Evolutionary conservation across 2,113 vertebrate species (phyloP).

Genomic region (Mustelus asterias): DNA sequence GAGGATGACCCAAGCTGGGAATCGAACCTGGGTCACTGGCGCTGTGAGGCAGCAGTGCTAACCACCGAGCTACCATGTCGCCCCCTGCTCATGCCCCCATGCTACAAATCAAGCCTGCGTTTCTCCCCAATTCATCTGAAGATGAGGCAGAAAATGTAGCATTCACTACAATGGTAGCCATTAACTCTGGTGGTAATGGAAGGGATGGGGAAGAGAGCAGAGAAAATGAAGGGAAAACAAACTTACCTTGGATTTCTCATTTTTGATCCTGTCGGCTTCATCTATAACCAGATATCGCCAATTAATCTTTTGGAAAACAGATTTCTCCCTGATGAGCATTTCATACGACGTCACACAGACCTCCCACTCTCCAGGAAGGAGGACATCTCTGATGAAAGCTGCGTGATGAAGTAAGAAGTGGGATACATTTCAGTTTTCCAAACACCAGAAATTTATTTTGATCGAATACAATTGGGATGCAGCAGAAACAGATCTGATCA

Average conservation of each 20-base stretch:
- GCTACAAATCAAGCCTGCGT: neutral
- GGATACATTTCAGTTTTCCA: neutral
- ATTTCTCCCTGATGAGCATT: conserved; percentile 97
- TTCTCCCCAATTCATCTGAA: neutral
- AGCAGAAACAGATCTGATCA: neutral
- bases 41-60: too few species aligned
- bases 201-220: too few species aligned
- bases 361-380: conserved; percentile 95
- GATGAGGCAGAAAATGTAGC: neutral
- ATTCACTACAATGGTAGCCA: too few species aligned
- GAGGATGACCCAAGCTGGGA: too few species aligned
- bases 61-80: too few species aligned
- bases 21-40: too few species aligned
- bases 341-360: conserved; percentile 97
- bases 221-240: too few species aligned
- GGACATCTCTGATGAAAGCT: conserved; percentile 87
- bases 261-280: conserved; percentile 98
- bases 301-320: conserved; percentile 98
- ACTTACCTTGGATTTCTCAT: conserved; percentile 94
- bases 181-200: too few species aligned
- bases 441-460: neutral
- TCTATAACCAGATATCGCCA: conserved; percentile 98
- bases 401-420: conserved; percentile 56
- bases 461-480: neutral
- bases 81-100: neutral